Percentiles rank a stretch among this genome's conserved stretches.
Evolutionary conservation across 2,888 invertebrate genomes (phyloP).

Genomic region (Oxyteleia sp.): DNA sequence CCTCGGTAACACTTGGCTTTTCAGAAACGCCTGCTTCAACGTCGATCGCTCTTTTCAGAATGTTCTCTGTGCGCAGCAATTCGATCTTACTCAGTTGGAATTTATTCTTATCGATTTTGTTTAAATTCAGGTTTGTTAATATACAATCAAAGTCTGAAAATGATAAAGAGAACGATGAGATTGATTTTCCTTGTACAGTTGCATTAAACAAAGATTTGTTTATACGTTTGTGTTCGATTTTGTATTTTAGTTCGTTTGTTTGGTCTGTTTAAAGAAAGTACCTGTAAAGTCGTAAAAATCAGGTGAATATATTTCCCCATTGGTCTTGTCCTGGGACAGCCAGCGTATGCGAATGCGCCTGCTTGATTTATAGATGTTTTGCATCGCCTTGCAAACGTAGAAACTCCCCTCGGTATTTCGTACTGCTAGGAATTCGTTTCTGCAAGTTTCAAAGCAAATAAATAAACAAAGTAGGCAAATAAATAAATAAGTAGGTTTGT

Average conservation of each 20-base stretch:
- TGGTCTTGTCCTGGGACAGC: constrained; percentile 93
- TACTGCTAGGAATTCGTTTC: constrained; percentile 96
- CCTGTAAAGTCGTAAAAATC: constrained; percentile 97
- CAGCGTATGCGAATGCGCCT: constrained; percentile 96
- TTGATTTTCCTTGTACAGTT: too few species aligned
- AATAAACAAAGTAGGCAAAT: too few species aligned
- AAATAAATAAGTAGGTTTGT: too few species aligned
- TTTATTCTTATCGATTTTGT: constrained; percentile 91
- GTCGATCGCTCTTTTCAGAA: constrained; percentile 94
- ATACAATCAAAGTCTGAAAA: constrained; percentile 95
- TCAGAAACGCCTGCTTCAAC: constrained; percentile 92
- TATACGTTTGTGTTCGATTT: too few species aligned
- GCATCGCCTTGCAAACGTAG: constrained; percentile 96
- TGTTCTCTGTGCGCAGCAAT: constrained; percentile 93
- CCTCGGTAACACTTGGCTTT: constrained; percentile 91
- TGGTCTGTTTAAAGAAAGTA: too few species aligned
- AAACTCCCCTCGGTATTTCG: constrained; percentile 96
- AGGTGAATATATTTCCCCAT: constrained; percentile 93
- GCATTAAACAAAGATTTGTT: too few species aligned
- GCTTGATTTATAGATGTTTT: constrained; percentile 96
- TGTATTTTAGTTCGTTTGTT: too few species aligned
- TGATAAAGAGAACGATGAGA: too few species aligned
- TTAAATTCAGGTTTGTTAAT: constrained; percentile 94
- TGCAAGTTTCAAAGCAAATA: constrained; percentile 82
- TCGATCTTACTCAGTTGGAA: constrained; percentile 92